Percentiles rank a stretch among this genome's conserved stretches.
These are phyloP conservation scores for Crossaster papposus DNA, from an alignment of 53 echinoderm and acorn worm genomes.

Conservation along the genomic window DNA sequence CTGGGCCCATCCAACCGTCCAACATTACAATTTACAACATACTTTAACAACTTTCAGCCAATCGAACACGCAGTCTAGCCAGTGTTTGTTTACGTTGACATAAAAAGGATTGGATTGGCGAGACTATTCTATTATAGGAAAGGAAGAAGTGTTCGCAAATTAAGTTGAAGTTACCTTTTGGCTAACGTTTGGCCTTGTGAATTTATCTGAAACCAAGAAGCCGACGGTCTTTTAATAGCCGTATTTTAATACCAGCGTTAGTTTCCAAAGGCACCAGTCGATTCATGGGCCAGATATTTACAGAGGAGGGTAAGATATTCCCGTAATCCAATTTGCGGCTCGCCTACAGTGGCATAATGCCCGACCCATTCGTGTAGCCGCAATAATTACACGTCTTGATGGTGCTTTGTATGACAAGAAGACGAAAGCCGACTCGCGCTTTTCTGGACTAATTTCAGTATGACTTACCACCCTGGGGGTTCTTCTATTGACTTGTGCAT, in stretches of 20 bases:
- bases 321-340: not conserved
- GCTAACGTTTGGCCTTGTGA: not conserved
- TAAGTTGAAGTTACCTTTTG: not conserved
- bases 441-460: conserved; percentile 34
- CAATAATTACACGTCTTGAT: conserved; percentile 28
- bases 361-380: conserved; percentile 23
- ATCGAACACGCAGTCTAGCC: no score
- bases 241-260: not conserved
- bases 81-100: no score
- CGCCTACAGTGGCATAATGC: not conserved
- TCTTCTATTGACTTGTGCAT: conserved; percentile 39
- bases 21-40: no score
- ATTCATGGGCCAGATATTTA: not conserved
- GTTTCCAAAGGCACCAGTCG: not conserved
- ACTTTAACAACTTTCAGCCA: no score
- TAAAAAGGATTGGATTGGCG: no score
- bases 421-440: not conserved
- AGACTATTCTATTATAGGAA: no score
- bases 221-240: not conserved
- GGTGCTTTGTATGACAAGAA: not conserved
- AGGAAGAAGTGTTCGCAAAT: not conserved
- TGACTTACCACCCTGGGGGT: conserved; percentile 30
- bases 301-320: not conserved
- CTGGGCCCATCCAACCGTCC: no score
- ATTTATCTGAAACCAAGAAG: not conserved